A percentile compares a stretch with the other conserved stretches of the same genome.
Conservation (phyloP, 2,797 vertebrate species). For the Rhabdomys pumilio region DNA sequence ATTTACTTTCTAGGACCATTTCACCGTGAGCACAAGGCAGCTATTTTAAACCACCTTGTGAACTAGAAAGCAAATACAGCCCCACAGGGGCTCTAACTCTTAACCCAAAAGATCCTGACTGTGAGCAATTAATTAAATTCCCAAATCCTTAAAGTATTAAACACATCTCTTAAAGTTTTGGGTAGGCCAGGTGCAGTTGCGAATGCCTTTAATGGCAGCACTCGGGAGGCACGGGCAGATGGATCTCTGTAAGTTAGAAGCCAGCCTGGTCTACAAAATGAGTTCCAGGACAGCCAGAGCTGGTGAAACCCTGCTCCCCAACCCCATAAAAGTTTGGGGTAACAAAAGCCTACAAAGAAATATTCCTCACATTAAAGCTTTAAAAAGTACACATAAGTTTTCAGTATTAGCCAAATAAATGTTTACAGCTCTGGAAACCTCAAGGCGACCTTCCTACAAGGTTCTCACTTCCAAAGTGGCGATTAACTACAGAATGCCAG, state of each 20-base stretch:
- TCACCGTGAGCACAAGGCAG: slow-evolving; percentile 55
- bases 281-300: not conserved
- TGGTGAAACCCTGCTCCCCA: not conserved
- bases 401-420: slow-evolving; percentile 41
- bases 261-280: not conserved
- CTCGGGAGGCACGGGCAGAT: not conserved
- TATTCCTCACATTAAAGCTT: slow-evolving; percentile 2
- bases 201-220: not conserved
- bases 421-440: not conserved
- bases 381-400: not conserved
- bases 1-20: slow-evolving; percentile 73
- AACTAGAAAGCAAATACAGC: slow-evolving; percentile 1
- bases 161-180: not conserved
- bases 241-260: not conserved
- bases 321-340: not conserved
- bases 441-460: not conserved
- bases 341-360: slow-evolving; percentile 28
- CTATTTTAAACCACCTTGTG: slow-evolving; percentile 70
- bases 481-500: slow-evolving; percentile 15
- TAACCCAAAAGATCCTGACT: slow-evolving; percentile 10
- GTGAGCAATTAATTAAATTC: slow-evolving; percentile 52
- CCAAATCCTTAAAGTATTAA: slow-evolving; percentile 46
- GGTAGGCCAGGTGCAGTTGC: not conserved
- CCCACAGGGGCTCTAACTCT: not conserved
- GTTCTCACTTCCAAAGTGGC: slow-evolving; percentile 26